phyloP scores from a whole-genome alignment of 2,113 vertebrate species.

The Rhineura floridana region DNA sequence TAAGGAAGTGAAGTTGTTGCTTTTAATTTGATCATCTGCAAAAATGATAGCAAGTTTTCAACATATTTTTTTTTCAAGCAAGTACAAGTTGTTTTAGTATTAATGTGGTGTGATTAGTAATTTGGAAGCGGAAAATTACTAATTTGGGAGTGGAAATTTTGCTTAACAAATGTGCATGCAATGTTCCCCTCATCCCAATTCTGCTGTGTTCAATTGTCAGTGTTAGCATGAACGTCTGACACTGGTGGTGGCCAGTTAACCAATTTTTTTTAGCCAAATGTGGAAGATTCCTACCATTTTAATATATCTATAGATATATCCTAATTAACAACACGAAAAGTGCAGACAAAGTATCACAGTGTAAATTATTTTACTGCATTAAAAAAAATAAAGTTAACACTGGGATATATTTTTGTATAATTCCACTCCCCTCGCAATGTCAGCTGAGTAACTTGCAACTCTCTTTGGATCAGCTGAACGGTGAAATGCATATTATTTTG shows the following conservation, averaged over 20 bases:
- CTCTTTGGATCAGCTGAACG: slow-evolving; percentile 17
- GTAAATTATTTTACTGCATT: background rate
- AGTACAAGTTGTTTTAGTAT: slow-evolving; percentile 37
- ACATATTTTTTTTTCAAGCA: slow-evolving; percentile 11
- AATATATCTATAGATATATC: accelerated
- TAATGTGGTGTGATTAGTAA: slow-evolving; percentile 70
- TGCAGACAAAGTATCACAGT: slow-evolving; percentile 47
- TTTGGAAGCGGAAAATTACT: slow-evolving; percentile 72
- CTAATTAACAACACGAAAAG: background rate
- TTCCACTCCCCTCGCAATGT: slow-evolving; percentile 4
- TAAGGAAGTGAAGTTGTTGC: too few species aligned
- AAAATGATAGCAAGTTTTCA: slow-evolving; percentile 45
- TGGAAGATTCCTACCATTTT: background rate
- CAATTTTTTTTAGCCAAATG: background rate
- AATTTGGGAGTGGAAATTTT: slow-evolving; percentile 74
- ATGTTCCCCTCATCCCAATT: slow-evolving; percentile 50
- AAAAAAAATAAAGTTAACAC: background rate
- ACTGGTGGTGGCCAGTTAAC: slow-evolving; percentile 18
- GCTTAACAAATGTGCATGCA: slow-evolving; percentile 78
- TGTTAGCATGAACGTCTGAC: slow-evolving; percentile 85
- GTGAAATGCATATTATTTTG: slow-evolving; percentile 35
- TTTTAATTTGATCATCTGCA: background rate
- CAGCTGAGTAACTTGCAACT: background rate
- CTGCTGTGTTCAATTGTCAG: slow-evolving; percentile 75
- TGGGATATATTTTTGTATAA: background rate